Percentiles rank a stretch among this genome's conserved stretches.
These are phyloP conservation scores for Holothuria leucospilota DNA, from an alignment of 53 echinoderm and acorn worm genomes.

Conservation along the genomic window DNA sequence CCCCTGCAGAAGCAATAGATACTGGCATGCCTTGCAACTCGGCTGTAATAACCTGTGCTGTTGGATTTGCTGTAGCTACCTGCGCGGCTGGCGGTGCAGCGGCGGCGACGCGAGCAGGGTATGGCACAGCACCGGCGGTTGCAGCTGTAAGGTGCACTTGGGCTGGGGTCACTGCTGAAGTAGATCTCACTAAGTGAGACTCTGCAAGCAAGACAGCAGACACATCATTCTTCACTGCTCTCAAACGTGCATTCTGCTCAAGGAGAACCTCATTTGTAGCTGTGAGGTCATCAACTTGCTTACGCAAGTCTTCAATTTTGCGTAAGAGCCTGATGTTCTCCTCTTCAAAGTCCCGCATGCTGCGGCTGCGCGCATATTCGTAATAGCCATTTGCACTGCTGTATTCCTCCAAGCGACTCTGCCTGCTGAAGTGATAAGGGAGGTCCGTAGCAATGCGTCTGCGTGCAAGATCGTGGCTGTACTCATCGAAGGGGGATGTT, in stretches of 20 bases:
- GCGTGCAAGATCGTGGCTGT: slow-evolving; percentile 77
- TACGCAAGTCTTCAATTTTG: slow-evolving; percentile 88
- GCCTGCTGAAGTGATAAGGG: slow-evolving; percentile 20
- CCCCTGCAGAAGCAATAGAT: slow-evolving; percentile 66
- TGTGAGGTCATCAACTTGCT: slow-evolving; percentile 88
- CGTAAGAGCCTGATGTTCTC: slow-evolving; percentile 82
- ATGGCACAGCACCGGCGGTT: slow-evolving; percentile 59
- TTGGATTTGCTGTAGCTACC: slow-evolving; percentile 59
- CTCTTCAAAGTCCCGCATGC: slow-evolving; percentile 82
- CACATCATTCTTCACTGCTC: slow-evolving; percentile 75
- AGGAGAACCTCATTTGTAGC: slow-evolving; percentile 96
- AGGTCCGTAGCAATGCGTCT: slow-evolving; percentile 50
- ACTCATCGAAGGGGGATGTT: slow-evolving; percentile 35
- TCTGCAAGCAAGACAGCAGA: slow-evolving; percentile 82
- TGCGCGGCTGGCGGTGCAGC: slow-evolving; percentile 67
- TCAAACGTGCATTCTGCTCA: slow-evolving; percentile 96
- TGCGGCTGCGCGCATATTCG: slow-evolving; percentile 42
- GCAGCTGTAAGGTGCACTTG: slow-evolving; percentile 75
- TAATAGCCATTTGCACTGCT: slow-evolving; percentile 19
- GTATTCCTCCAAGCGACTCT: slow-evolving; percentile 33
- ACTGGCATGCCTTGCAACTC: slow-evolving; percentile 73
- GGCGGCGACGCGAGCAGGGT: slow-evolving; percentile 65
- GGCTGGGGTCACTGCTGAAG: slow-evolving; percentile 73
- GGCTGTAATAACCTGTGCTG: slow-evolving; percentile 63
- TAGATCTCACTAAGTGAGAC: slow-evolving; percentile 89